Conservation (phyloP, 2,113 vertebrate species). For the Istiophorus platypterus region DNA sequence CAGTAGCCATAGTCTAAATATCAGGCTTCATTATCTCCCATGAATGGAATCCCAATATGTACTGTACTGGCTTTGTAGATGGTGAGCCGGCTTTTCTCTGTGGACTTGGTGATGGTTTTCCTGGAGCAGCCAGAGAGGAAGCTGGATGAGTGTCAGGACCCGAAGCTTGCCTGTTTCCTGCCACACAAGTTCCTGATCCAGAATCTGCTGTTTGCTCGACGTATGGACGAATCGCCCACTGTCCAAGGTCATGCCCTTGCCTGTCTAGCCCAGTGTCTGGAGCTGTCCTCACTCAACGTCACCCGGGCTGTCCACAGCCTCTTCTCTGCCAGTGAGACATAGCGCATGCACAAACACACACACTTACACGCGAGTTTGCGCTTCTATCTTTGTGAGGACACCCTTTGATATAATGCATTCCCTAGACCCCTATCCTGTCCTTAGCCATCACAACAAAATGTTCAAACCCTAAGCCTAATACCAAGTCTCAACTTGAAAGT, state of each 20-base stretch:
- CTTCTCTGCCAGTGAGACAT: slow-evolving; percentile 85
- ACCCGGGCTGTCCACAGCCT: slow-evolving; percentile 86
- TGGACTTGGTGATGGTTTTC: slow-evolving; percentile 91
- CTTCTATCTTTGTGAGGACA: too few species aligned
- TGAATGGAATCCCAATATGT: neutral
- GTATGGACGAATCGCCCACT: slow-evolving; percentile 86
- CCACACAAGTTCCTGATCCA: slow-evolving; percentile 92
- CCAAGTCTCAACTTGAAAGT: too few species aligned
- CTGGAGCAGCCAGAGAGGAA: slow-evolving; percentile 88
- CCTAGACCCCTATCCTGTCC: too few species aligned
- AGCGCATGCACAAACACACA: neutral
- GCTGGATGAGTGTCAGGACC: slow-evolving; percentile 68
- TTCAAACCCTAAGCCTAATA: too few species aligned
- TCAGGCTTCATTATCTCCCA: neutral
- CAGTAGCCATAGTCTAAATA: neutral
- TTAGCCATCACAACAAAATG: too few species aligned
- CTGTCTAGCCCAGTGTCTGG: slow-evolving; percentile 90
- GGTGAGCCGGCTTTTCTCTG: slow-evolving; percentile 89
- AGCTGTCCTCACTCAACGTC: slow-evolving; percentile 77
- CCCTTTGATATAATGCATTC: too few species aligned
- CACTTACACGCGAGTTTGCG: too few species aligned
- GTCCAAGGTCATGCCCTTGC: slow-evolving; percentile 91
- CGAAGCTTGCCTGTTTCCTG: slow-evolving; percentile 82
- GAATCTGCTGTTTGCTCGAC: slow-evolving; percentile 88
- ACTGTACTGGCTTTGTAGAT: slow-evolving; percentile 75